A percentile compares a stretch with the other conserved stretches of the same genome.
phyloP scores from a whole-genome alignment of 1,140 invertebrate species.

The Ceratosolen solmsi region DNA sequence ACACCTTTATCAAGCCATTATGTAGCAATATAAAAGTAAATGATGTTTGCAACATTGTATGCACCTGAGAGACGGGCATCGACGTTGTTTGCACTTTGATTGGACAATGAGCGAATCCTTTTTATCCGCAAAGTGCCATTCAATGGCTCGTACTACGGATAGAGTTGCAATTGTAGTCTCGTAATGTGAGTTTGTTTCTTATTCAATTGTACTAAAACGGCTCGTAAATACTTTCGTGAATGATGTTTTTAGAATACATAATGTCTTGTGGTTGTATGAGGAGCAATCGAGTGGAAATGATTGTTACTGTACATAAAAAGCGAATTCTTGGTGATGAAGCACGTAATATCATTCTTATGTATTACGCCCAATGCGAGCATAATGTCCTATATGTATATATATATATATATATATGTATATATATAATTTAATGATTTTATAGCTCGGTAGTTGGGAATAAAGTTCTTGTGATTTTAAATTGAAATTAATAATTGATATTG shows the following conservation, averaged over 20 bases:
- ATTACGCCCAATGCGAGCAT: no score
- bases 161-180: not conserved
- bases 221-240: conserved; percentile 24
- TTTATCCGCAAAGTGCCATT: conserved; percentile 15
- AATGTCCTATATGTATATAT: not conserved
- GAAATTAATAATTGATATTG: not conserved
- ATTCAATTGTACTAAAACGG: conserved; percentile 14
- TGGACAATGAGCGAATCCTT: conserved; percentile 14
- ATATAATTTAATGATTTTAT: not conserved
- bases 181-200: not conserved
- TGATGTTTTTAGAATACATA: conserved; percentile 19
- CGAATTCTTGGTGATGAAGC: not conserved
- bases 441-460: not conserved
- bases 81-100: conserved; percentile 26
- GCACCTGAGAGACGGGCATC: not conserved
- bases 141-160: not conserved
- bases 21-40: conserved; percentile 11
- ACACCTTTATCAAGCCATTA: conserved; percentile 27
- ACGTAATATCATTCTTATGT: not conserved
- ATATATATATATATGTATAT: not conserved
- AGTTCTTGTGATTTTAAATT: not conserved
- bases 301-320: not conserved
- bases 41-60: not conserved
- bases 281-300: not conserved
- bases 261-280: not conserved